Percentiles rank a stretch among this genome's conserved stretches.
Conservation (phyloP, 2,797 vertebrate species). For the Poliocrania exsul region DNA sequence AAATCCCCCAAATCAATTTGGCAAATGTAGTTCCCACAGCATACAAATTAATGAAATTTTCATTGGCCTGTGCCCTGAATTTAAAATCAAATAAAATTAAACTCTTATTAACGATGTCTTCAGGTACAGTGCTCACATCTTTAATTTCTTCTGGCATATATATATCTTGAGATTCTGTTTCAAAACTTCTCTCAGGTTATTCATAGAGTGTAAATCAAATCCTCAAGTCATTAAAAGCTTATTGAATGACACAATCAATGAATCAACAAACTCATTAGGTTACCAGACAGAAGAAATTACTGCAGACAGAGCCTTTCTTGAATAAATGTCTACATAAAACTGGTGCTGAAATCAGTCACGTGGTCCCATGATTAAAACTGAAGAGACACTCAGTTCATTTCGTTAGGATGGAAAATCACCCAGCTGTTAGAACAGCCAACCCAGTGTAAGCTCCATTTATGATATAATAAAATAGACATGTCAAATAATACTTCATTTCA, state of each 20-base stretch:
- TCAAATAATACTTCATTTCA: background rate
- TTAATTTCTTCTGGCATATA: constrained; percentile 42
- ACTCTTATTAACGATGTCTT: background rate
- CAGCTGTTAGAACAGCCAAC: background rate
- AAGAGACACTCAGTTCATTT: background rate
- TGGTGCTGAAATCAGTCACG: background rate
- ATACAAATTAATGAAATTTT: constrained; percentile 50
- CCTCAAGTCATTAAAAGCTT: background rate
- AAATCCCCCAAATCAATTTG: constrained; percentile 26
- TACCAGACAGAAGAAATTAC: constrained; percentile 16
- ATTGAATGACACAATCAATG: background rate
- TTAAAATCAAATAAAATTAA: constrained; percentile 48
- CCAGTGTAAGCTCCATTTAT: background rate
- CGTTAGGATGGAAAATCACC: background rate
- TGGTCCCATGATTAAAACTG: constrained; percentile 8
- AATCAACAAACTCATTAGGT: constrained; percentile 3
- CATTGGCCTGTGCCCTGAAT: constrained; percentile 26
- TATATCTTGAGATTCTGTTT: constrained; percentile 3
- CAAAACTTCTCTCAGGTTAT: constrained; percentile 13
- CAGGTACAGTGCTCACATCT: background rate
- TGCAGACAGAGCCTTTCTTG: background rate
- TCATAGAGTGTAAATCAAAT: constrained; percentile 19
- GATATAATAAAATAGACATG: background rate
- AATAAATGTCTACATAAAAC: background rate
- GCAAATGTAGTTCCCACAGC: background rate